Percentiles rank a stretch among this genome's conserved stretches.
These are phyloP conservation scores for Eupithecia inturbata DNA, from an alignment of 2,888 invertebrate species.

Conservation along the genomic window DNA sequence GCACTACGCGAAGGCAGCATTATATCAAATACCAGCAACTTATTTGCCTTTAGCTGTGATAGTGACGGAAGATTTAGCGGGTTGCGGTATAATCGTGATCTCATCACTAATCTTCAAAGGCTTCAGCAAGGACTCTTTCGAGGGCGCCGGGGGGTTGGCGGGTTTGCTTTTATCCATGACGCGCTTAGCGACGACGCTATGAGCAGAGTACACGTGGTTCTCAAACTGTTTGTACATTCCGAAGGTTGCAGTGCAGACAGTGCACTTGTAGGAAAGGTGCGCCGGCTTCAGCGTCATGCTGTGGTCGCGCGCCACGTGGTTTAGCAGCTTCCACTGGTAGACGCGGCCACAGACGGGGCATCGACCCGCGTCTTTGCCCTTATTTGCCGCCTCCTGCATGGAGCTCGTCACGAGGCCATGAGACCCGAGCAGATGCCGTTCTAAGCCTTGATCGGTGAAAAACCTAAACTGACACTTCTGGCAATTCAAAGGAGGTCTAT, in stretches of 20 bases:
- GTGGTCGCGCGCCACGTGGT: constrained; percentile 96
- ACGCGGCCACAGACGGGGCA: constrained; percentile 98
- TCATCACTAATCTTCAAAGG: constrained; percentile 95
- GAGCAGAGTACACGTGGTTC: constrained; percentile 97
- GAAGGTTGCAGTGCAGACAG: constrained; percentile 97
- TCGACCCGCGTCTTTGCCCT: constrained; percentile 96
- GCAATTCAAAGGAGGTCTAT: constrained; percentile 96
- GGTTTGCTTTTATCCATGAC: constrained; percentile 89
- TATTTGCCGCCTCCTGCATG: constrained; percentile 98
- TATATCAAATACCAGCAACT: constrained; percentile 59
- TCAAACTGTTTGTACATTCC: constrained; percentile 98
- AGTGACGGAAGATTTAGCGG: constrained; percentile 84
- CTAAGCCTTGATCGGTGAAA: constrained; percentile 98
- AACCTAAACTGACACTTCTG: constrained; percentile 98
- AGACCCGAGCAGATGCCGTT: constrained; percentile 96
- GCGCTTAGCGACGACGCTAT: constrained; percentile 95
- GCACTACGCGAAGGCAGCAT: constrained; percentile 45
- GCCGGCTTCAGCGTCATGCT: constrained; percentile 97
- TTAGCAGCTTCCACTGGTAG: constrained; percentile 91
- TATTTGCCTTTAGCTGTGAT: constrained; percentile 81
- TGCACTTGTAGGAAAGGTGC: constrained; percentile 97
- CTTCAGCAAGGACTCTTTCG: constrained; percentile 88
- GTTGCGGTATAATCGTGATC: constrained; percentile 96
- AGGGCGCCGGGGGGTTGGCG: constrained; percentile 55
- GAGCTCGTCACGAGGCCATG: constrained; percentile 98